These are phyloP conservation scores for Drosophila meridionalis DNA, from an alignment of 2,888 invertebrate species.

Conservation along the genomic window DNA sequence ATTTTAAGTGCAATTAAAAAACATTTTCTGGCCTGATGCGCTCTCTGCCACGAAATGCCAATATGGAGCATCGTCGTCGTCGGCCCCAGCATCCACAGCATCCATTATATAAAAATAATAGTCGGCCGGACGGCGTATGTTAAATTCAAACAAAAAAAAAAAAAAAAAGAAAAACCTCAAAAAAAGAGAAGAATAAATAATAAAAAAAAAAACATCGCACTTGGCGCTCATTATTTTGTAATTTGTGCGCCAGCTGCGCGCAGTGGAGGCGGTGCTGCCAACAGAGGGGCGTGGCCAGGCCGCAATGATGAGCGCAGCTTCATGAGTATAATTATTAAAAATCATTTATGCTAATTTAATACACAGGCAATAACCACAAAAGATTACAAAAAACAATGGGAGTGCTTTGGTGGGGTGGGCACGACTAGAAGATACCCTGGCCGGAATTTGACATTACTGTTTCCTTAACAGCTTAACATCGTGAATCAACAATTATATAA, in stretches of 20 bases:
- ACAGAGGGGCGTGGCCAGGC: slow-evolving; percentile 33
- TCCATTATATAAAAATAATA: slow-evolving; percentile 79
- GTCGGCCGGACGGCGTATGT: slow-evolving; percentile 68
- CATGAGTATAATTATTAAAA: slow-evolving; percentile 78
- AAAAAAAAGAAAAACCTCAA: not conserved
- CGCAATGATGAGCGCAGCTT: slow-evolving; percentile 36
- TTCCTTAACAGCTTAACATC: not conserved
- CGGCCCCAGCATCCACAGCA: slow-evolving; percentile 12
- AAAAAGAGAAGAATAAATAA: slow-evolving; percentile 38
- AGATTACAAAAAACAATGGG: slow-evolving; percentile 4
- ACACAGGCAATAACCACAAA: slow-evolving; percentile 78
- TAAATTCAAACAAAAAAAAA: slow-evolving; percentile 66
- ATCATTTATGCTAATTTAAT: slow-evolving; percentile 82
- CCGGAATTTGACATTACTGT: not conserved
- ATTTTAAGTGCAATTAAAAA: slow-evolving; percentile 80
- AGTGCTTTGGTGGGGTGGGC: not conserved
- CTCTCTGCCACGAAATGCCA: slow-evolving; percentile 48
- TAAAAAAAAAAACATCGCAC: slow-evolving; percentile 67
- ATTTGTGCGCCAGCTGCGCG: slow-evolving; percentile 76
- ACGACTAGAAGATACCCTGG: slow-evolving; percentile 1
- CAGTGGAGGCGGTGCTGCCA: slow-evolving; percentile 12
- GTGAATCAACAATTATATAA: not conserved
- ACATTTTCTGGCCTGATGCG: slow-evolving; percentile 55
- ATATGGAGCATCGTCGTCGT: slow-evolving; percentile 27
- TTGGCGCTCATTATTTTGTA: slow-evolving; percentile 81